Evolutionary conservation across 2,888 invertebrate species (phyloP).

Genomic region (Apamea anceps): DNA sequence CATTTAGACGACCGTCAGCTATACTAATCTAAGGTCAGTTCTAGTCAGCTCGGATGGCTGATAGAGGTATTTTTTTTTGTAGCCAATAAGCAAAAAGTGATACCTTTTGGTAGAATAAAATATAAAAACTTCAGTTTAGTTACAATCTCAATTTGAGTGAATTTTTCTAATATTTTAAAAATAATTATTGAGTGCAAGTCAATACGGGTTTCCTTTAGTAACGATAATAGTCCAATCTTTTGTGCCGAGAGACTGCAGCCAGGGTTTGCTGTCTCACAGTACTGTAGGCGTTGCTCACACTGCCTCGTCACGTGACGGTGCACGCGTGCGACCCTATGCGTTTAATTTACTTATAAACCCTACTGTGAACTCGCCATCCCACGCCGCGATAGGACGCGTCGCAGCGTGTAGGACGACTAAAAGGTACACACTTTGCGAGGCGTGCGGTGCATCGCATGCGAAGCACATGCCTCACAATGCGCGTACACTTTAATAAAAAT

Average conservation of each 20-base stretch:
- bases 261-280: background rate
- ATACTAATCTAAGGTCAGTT: background rate
- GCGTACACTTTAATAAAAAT: background rate
- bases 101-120: background rate
- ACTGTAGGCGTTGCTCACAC: background rate
- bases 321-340: background rate
- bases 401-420: background rate
- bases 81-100: background rate
- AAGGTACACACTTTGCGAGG: no score
- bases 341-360: background rate
- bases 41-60: background rate
- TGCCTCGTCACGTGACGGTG: background rate
- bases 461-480: no score
- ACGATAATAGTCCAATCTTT: background rate
- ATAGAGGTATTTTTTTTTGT: background rate
- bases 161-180: background rate
- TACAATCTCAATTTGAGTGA: background rate
- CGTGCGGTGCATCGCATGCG: background rate
- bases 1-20: background rate
- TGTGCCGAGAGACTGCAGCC: background rate
- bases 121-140: background rate
- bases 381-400: background rate
- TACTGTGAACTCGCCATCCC: background rate
- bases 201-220: background rate
- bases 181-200: background rate